Conservation (phyloP, 53 echinoderm and acorn worm genomes). For the Patiria pectinifera region DNA sequence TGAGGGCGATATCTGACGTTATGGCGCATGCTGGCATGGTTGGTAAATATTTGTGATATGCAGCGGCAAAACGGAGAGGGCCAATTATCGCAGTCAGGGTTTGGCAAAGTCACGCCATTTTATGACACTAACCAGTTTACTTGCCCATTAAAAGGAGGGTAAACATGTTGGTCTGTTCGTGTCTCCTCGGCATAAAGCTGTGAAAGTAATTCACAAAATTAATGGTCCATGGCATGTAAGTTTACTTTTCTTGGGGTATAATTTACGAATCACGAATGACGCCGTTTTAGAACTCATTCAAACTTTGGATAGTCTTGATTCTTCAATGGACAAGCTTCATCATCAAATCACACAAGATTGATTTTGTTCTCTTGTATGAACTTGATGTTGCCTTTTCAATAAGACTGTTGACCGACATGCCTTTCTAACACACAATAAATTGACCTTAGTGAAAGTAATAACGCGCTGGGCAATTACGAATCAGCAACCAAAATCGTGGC, state of each 20-base stretch:
- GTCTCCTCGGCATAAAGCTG: background rate
- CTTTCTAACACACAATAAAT: background rate
- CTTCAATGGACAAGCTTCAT: too few species aligned
- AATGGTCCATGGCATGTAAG: too few species aligned
- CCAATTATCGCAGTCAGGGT: background rate
- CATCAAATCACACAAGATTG: too few species aligned
- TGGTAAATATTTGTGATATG: background rate
- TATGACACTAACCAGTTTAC: background rate
- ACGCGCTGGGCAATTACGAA: background rate
- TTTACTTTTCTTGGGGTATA: too few species aligned
- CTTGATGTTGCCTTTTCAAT: too few species aligned
- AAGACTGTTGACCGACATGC: background rate
- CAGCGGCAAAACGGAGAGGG: background rate
- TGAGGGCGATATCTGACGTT: background rate
- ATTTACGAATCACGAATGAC: too few species aligned
- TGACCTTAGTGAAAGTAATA: background rate
- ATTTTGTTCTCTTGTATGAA: too few species aligned
- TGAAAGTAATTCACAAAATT: background rate
- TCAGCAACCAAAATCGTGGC: background rate
- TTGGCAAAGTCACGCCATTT: background rate
- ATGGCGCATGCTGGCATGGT: background rate
- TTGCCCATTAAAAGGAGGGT: background rate
- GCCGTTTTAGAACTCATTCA: too few species aligned
- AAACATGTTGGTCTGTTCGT: constrained; percentile 10
- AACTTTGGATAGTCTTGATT: too few species aligned